These are phyloP conservation scores for Acrobasis consociella DNA, from an alignment of 2,888 invertebrate species.

Conservation along the genomic window DNA sequence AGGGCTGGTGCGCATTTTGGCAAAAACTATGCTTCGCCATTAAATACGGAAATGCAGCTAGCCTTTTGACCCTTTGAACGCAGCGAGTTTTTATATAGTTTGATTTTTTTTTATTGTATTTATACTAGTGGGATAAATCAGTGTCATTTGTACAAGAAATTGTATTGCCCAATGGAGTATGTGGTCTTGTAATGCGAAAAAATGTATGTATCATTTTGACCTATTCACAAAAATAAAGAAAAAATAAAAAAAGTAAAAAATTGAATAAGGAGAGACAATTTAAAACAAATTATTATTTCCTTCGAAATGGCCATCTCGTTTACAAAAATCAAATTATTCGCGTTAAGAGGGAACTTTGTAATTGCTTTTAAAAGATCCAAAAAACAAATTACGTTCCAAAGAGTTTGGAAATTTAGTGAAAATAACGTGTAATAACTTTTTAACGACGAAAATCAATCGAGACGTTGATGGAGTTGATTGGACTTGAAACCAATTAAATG, in stretches of 20 bases:
- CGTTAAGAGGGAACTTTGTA: conserved; percentile 35
- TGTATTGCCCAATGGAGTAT: no score
- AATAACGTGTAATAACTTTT: conserved; percentile 11
- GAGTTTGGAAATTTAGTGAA: conserved; percentile 1
- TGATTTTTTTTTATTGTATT: no score
- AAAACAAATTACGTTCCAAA: conserved; percentile 35
- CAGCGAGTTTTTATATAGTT: no score
- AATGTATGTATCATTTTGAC: no score
- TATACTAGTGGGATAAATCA: no score
- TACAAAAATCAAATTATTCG: conserved; percentile 26
- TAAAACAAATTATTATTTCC: conserved; percentile 34
- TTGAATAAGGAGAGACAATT: conserved; percentile 35
- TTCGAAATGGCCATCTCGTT: neutral
- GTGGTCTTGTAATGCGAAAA: no score
- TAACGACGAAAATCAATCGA: conserved; percentile 3
- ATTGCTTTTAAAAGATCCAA: conserved; percentile 40
- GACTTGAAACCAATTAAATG: neutral
- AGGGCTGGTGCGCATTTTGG: no score
- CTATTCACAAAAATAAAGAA: no score
- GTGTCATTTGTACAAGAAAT: no score
- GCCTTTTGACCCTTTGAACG: no score
- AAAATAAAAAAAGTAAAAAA: conserved; percentile 10
- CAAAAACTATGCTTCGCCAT: no score
- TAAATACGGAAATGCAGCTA: no score
- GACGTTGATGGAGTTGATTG: neutral